Conservation (phyloP, 2,888 invertebrate genomes). For the Lepas anatifera region DNA sequence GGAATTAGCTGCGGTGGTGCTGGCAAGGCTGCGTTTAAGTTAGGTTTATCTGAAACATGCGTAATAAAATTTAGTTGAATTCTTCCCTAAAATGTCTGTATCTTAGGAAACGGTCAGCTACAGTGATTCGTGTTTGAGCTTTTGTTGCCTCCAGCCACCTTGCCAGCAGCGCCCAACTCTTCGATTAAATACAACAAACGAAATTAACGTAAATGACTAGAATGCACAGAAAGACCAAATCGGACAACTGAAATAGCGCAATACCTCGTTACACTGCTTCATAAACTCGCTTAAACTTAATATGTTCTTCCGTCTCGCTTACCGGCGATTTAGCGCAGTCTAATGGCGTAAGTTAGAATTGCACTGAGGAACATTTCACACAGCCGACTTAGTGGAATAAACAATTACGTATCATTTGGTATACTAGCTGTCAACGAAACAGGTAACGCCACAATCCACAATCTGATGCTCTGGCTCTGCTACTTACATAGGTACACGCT, state of each 20-base stretch:
- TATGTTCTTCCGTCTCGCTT: no score
- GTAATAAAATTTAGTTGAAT: not conserved
- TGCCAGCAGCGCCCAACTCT: no score
- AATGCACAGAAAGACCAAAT: not conserved
- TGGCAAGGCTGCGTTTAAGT: not conserved
- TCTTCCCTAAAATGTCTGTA: not conserved
- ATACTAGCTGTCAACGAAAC: not conserved
- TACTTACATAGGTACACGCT: not conserved
- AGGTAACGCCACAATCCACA: not conserved
- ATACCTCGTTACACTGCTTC: no score
- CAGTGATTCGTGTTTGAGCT: not conserved
- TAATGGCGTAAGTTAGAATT: not conserved
- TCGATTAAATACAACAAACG: no score
- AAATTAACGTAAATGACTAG: not conserved
- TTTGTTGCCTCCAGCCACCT: not conserved
- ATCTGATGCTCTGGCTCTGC: not conserved
- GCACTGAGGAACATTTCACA: not conserved
- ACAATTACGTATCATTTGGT: constrained; percentile 1
- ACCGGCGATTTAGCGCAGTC: not conserved
- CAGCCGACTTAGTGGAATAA: not conserved
- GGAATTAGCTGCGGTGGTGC: not conserved
- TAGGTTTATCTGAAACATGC: not conserved
- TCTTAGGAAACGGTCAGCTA: no score
- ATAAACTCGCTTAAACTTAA: no score
- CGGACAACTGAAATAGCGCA: no score